Conservation (phyloP, 1,140 invertebrate genomes). For the Trichonephila clavipes region DNA sequence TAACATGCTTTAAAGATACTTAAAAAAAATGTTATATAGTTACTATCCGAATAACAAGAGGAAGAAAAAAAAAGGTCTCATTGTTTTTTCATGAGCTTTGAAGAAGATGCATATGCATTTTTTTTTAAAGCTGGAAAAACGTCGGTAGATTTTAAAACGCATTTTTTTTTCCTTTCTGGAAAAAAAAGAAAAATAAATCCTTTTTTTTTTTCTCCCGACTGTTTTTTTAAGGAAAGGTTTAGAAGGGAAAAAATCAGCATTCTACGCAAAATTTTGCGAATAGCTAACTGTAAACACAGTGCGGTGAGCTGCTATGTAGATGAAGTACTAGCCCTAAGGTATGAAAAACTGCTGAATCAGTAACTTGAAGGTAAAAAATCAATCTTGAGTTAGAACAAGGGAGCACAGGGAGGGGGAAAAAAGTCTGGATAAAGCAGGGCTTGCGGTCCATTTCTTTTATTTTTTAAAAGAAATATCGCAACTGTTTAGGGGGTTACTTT, state of each 20-base stretch:
- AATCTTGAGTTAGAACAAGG: slow-evolving; percentile 43
- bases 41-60: too few relatives aligned
- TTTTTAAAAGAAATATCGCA: not conserved
- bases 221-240: not conserved
- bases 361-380: slow-evolving; percentile 48
- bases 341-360: slow-evolving; percentile 64
- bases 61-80: not conserved
- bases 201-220: not conserved
- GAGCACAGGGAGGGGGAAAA: not conserved
- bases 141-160: not conserved
- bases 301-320: slow-evolving; percentile 35
- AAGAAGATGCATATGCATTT: slow-evolving; percentile 8
- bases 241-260: not conserved
- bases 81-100: not conserved
- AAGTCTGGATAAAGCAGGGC: not conserved
- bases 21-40: too few relatives aligned
- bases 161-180: not conserved
- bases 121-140: slow-evolving; percentile 1
- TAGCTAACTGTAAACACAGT: slow-evolving; percentile 40
- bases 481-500: not conserved
- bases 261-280: slow-evolving; percentile 25
- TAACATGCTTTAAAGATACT: too few relatives aligned
- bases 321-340: slow-evolving; percentile 49
- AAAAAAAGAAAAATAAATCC: not conserved
- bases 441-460: slow-evolving; percentile 32